A percentile compares a stretch with the other conserved stretches of the same genome.
These are phyloP conservation scores for Drosophila rellima DNA, from an alignment of 2,888 invertebrate genomes.

Conservation along the genomic window DNA sequence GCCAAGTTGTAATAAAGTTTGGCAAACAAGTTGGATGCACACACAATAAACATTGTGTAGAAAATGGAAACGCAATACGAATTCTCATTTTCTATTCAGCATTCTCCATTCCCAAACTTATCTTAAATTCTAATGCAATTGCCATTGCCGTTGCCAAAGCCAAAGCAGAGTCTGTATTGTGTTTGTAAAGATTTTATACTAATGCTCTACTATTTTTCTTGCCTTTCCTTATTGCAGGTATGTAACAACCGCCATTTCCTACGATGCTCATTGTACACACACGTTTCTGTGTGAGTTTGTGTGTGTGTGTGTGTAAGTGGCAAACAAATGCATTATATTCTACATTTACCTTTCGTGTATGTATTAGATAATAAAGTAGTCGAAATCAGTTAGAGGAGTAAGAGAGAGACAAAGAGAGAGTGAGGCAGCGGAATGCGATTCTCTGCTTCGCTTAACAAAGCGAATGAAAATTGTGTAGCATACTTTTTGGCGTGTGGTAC, in stretches of 20 bases:
- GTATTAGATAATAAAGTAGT: slow-evolving; percentile 71
- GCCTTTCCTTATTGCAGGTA: slow-evolving; percentile 65
- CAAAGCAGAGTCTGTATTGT: slow-evolving; percentile 22
- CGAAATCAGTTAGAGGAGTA: slow-evolving; percentile 46
- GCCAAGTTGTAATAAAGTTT: slow-evolving; percentile 81
- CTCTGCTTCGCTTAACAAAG: slow-evolving; percentile 44
- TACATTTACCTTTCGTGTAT: slow-evolving; percentile 31
- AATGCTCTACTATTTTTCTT: slow-evolving; percentile 54
- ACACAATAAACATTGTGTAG: slow-evolving; percentile 27
- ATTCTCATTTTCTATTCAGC: slow-evolving; percentile 15
- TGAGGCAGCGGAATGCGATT: slow-evolving; percentile 24
- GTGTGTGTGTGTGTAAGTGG: slow-evolving; percentile 49
- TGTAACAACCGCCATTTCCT: slow-evolving; percentile 68
- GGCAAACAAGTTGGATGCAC: slow-evolving; percentile 65
- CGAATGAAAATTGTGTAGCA: slow-evolving; percentile 54
- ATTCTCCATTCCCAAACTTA: slow-evolving; percentile 50
- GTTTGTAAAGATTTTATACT: slow-evolving; percentile 62
- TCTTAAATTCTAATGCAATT: slow-evolving; percentile 80
- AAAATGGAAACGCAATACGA: slow-evolving; percentile 40
- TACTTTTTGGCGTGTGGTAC: slow-evolving; percentile 70
- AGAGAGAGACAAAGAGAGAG: slow-evolving; percentile 10
- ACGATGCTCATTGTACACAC: slow-evolving; percentile 30
- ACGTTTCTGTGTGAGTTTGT: slow-evolving; percentile 10
- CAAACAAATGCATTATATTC: slow-evolving; percentile 70
- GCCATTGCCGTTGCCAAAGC: slow-evolving; percentile 14